Evolutionary conservation across 2,888 invertebrate species (phyloP), one percentile per base, ranked within the genome.

Genomic region (Synergus japonicus): DNA sequence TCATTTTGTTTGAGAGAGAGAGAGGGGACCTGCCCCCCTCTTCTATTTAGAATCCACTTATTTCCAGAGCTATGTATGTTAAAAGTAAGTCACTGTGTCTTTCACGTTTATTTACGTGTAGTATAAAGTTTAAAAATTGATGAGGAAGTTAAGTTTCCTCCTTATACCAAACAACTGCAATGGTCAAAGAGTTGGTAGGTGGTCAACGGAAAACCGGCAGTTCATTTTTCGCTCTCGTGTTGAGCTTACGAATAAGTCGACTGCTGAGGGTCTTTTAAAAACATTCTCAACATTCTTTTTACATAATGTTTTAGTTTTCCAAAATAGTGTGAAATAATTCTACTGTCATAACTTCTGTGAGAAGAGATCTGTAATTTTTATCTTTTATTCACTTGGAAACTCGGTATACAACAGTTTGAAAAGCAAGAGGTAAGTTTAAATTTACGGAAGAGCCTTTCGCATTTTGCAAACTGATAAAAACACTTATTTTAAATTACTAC

Each of bases 171-270:
- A 44, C 66, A 66, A 44, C n/a, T 66, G 18, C 18, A 60, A 22
- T 60, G 18, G 18, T 12, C 29, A 29, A 63, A 13, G 13, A 63
- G 29, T 63, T 63, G 54, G n/a, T 10, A 49, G 54, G 54, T 54
- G n/a, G 73, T 58, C 54, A 54, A 54, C 29, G 37, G 49, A 73
- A 29, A 73, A 73, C 37, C 49, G 37, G 3, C 69, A 73, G 73
- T 73, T 54, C 54, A 15, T n/a, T 54, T 41, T 49, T n/a, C 10
- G 10, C 73, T 73, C 73, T 54, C 73, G 54, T 37, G 41, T 37
- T 2, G 73, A 10, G 15, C n/a, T 12, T 54, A 15, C 54, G 41
- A 58, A 22, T 22, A 22, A 54, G 41, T 37, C 18, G n/a, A 41
- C 15, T 54, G 22, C 15, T 54, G 22, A 49, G 37, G 43, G 37